Conservation (phyloP, 1,140 invertebrate genomes). For the Drosophila ambigua region DNA sequence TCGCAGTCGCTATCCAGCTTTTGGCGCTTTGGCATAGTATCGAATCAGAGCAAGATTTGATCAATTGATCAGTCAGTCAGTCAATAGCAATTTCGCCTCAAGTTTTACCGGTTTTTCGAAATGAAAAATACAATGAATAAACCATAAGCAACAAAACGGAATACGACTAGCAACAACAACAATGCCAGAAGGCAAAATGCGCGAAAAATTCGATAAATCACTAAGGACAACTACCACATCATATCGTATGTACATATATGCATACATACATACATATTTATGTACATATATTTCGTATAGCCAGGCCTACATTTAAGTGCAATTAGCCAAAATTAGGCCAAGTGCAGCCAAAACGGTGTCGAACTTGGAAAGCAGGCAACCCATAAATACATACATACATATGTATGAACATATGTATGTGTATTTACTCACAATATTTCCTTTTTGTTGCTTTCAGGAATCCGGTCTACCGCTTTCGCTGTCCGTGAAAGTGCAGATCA, state of each 20-base stretch:
- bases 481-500: constrained; percentile 92
- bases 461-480: constrained; percentile 91
- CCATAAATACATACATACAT: constrained; percentile 4
- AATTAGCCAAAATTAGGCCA: constrained; percentile 57
- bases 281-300: too few relatives aligned
- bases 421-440: constrained; percentile 34
- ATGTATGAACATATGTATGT: too few relatives aligned
- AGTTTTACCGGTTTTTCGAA: constrained; percentile 40
- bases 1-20: too few relatives aligned
- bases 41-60: constrained; percentile 4
- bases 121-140: constrained; percentile 7
- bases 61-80: constrained; percentile 40
- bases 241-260: not conserved
- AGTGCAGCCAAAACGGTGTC: constrained; percentile 49
- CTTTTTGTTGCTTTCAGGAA: constrained; percentile 83
- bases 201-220: constrained; percentile 24
- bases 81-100: constrained; percentile 42
- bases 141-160: too few relatives aligned
- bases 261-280: too few relatives aligned
- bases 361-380: constrained; percentile 32
- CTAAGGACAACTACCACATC: constrained; percentile 31
- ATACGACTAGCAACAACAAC: not conserved
- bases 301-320: constrained; percentile 47
- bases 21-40: too few relatives aligned
- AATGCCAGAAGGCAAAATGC: constrained; percentile 9